phyloP scores from a whole-genome alignment of 2,888 invertebrate species.

The Leucozona laternaria region DNA sequence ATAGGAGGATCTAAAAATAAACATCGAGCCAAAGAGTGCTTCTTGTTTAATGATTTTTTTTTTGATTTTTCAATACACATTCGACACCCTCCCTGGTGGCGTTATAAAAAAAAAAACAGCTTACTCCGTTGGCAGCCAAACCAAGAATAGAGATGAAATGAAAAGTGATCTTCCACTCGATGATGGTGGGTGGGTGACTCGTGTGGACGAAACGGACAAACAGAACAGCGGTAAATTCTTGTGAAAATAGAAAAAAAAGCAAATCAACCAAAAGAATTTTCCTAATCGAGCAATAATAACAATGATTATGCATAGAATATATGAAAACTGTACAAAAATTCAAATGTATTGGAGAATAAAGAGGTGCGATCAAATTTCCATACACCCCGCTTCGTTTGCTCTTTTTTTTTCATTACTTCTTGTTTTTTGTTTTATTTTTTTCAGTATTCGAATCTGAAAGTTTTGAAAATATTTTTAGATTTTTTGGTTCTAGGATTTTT shows the following conservation, averaged over 20 bases:
- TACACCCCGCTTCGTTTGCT: not conserved
- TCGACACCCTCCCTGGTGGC: conserved; percentile 47
- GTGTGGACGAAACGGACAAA: not conserved
- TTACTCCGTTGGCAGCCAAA: conserved; percentile 27
- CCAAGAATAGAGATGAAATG: conserved; percentile 62
- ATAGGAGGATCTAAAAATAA: conserved; percentile 64
- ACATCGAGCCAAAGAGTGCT: conserved; percentile 50
- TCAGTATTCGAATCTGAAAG: not conserved
- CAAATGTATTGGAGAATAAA: conserved; percentile 1
- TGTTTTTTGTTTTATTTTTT: not conserved
- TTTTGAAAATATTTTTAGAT: conserved; percentile 52
- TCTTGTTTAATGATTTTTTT: conserved; percentile 7
- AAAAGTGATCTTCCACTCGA: conserved; percentile 62
- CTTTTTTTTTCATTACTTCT: conserved; percentile 20
- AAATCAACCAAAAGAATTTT: conserved; percentile 52
- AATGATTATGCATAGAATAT: conserved; percentile 17
- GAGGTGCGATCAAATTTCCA: conserved; percentile 68
- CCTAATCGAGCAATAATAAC: conserved; percentile 45
- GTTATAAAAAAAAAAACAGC: not conserved
- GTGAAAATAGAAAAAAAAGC: conserved; percentile 41
- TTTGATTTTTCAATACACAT: not conserved
- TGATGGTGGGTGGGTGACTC: conserved; percentile 46
- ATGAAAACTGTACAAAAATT: conserved; percentile 34
- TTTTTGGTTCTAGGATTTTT: conserved; percentile 30
- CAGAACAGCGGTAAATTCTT: conserved; percentile 48